Conservation (phyloP, 2,113 vertebrate species). For the Centropus bengalensis region DNA sequence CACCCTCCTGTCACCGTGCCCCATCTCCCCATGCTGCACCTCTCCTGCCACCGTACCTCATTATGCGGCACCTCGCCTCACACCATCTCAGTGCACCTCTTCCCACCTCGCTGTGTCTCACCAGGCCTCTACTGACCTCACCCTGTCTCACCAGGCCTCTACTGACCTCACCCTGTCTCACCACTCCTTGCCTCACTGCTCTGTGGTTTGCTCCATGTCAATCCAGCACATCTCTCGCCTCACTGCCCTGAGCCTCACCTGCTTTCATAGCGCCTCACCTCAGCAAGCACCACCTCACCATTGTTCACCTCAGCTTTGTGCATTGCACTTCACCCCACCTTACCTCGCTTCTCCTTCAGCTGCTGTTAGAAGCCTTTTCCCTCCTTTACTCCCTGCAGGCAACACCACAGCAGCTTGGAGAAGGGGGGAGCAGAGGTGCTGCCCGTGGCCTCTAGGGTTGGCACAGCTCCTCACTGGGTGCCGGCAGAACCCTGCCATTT, state of each 20-base stretch:
- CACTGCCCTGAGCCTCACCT: background rate
- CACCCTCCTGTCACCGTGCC: no score
- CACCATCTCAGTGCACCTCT: no score
- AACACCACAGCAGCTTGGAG: background rate
- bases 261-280: fast-evolving
- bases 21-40: no score
- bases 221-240: background rate
- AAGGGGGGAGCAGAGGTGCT: background rate
- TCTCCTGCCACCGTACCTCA: no score
- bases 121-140: no score
- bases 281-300: background rate
- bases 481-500: fast-evolving
- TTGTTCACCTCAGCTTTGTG: background rate
- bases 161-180: no score
- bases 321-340: no score
- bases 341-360: background rate
- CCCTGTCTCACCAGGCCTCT: no score
- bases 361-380: background rate
- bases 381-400: background rate
- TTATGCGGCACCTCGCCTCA: no score
- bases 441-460: background rate
- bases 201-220: no score
- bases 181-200: background rate
- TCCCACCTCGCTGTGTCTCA: no score
- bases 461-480: background rate